A percentile compares a stretch with the other conserved stretches of the same genome.
These are phyloP conservation scores for Melanotaenia maccullochi DNA, from an alignment of 2,797 vertebrate genomes.

Conservation along the genomic window DNA sequence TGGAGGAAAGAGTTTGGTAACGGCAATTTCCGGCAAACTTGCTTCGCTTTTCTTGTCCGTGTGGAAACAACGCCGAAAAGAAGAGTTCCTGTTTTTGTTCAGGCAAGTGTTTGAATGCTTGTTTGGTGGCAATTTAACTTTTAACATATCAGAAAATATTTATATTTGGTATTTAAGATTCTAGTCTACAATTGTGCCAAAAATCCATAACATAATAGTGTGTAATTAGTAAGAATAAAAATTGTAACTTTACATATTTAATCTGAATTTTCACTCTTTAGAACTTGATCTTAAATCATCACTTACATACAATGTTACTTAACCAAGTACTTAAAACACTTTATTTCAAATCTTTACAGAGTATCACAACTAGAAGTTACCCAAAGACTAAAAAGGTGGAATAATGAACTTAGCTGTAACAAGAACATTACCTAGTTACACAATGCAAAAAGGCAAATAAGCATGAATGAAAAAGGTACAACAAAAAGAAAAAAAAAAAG, in stretches of 20 bases:
- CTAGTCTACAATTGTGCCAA: too few relatives aligned
- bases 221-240: too few relatives aligned
- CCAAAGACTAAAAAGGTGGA: conserved; percentile 79
- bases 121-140: too few relatives aligned
- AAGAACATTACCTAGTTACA: conserved; percentile 80
- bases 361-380: conserved; percentile 83
- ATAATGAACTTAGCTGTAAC: conserved; percentile 77
- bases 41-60: conserved; percentile 29
- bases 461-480: conserved; percentile 74
- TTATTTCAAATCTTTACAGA: conserved; percentile 85
- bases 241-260: too few relatives aligned
- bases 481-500: conserved; percentile 46
- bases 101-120: too few relatives aligned
- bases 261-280: background rate
- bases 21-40: conserved; percentile 53
- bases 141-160: too few relatives aligned
- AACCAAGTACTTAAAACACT: conserved; percentile 80
- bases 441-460: conserved; percentile 79
- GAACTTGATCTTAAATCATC: background rate
- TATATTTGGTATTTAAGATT: too few relatives aligned
- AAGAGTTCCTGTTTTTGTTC: too few relatives aligned
- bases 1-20: conserved; percentile 20
- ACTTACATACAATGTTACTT: conserved; percentile 10
- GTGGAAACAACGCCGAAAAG: conserved; percentile 28
- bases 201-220: too few relatives aligned